These are phyloP conservation scores for Calidris pugnax DNA, from an alignment of 2,113 vertebrate genomes.

Conservation along the genomic window DNA sequence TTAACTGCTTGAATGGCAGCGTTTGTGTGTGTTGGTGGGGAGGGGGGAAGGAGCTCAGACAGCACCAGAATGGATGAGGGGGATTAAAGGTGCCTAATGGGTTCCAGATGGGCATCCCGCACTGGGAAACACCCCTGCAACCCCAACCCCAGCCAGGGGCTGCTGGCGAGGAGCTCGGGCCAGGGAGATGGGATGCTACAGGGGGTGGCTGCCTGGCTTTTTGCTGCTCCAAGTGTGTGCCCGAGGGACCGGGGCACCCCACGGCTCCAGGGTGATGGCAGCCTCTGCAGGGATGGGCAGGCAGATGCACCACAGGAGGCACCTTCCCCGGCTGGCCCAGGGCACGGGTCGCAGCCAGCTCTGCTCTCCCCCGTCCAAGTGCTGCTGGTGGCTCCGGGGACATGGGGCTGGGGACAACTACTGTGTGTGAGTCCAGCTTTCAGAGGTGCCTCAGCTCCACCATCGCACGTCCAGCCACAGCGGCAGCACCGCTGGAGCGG, in stretches of 20 bases:
- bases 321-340: not conserved
- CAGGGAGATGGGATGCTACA: not conserved
- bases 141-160: not conserved
- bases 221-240: rapidly evolving
- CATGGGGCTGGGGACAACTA: rapidly evolving
- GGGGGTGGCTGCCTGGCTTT: not conserved
- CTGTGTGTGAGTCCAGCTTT: rapidly evolving
- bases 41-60: slow-evolving; percentile 31
- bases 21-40: slow-evolving; percentile 35
- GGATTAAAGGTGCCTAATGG: slow-evolving; percentile 45
- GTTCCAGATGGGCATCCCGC: slow-evolving; percentile 44
- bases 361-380: not conserved
- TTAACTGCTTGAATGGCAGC: slow-evolving; percentile 64
- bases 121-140: not conserved
- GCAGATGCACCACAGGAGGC: not conserved
- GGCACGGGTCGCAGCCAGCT: not conserved
- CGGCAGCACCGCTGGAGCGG: rapidly evolving
- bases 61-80: slow-evolving; percentile 54
- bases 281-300: not conserved
- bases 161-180: not conserved
- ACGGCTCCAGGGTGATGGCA: not conserved
- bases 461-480: not conserved
- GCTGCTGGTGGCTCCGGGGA: not conserved
- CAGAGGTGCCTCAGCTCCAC: not conserved
- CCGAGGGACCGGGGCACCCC: rapidly evolving